Percentiles rank a stretch among this genome's conserved stretches.
phyloP scores from a whole-genome alignment of 64 coral and sea anemone species.

The Montipora cactus region DNA sequence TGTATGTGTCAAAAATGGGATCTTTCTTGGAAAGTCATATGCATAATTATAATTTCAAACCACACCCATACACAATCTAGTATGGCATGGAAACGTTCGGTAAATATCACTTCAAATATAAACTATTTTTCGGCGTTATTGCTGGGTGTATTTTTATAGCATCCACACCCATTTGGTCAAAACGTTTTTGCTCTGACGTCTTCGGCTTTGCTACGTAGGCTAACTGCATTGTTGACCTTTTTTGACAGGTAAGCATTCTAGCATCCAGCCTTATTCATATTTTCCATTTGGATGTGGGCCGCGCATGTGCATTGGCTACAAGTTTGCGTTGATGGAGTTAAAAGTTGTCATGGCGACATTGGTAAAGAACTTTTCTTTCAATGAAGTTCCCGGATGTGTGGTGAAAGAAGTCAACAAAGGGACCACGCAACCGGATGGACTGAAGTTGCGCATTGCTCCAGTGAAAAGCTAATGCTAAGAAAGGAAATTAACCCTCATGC shows the following conservation, averaged over 20 bases:
- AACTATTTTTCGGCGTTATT: too few relatives aligned
- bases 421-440: background rate
- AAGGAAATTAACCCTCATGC: background rate
- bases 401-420: background rate
- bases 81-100: too few relatives aligned
- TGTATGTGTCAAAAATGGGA: too few relatives aligned
- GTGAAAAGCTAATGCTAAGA: background rate
- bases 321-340: conserved; percentile 50
- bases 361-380: conserved; percentile 19
- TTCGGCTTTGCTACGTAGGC: too few relatives aligned
- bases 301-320: conserved; percentile 62
- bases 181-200: too few relatives aligned
- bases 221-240: background rate
- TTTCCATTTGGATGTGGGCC: conserved; percentile 61
- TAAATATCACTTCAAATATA: too few relatives aligned
- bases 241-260: background rate
- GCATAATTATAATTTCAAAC: too few relatives aligned
- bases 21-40: too few relatives aligned
- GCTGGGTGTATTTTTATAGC: too few relatives aligned
- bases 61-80: too few relatives aligned
- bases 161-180: too few relatives aligned
- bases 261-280: background rate
- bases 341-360: background rate
- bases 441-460: background rate
- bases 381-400: conserved; percentile 23